phyloP scores from a whole-genome alignment of 2,797 vertebrate species.

The Enteromius viviparus region DNA sequence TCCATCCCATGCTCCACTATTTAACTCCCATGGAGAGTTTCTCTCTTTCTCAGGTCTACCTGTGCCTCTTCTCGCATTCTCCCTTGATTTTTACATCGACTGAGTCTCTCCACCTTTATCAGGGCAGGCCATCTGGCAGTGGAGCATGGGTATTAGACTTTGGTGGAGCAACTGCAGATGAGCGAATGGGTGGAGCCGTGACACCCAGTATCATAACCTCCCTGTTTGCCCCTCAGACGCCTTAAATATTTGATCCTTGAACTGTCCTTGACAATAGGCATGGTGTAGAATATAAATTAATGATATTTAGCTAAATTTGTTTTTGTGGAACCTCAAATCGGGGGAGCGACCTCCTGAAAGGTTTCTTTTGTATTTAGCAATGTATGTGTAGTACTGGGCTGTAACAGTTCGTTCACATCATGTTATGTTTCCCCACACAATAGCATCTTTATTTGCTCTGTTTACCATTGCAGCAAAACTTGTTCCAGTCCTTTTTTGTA shows the following conservation, averaged over 20 bases:
- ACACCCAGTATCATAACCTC: constrained; percentile 70
- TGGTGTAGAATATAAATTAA: constrained; percentile 63
- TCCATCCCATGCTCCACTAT: constrained; percentile 38
- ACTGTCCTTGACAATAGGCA: constrained; percentile 71
- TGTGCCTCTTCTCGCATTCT: constrained; percentile 58
- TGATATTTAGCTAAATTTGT: constrained; percentile 58
- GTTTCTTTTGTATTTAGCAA: constrained; percentile 65
- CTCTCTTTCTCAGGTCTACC: constrained; percentile 63
- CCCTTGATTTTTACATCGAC: background rate
- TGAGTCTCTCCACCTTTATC: constrained; percentile 36
- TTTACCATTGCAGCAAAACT: constrained; percentile 67
- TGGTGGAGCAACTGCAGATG: constrained; percentile 56
- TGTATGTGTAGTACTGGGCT: constrained; percentile 81
- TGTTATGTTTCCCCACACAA: constrained; percentile 56
- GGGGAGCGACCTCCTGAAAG: constrained; percentile 69
- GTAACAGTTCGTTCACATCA: constrained; percentile 70
- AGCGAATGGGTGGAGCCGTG: constrained; percentile 71
- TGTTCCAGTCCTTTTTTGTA: constrained; percentile 71
- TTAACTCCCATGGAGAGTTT: constrained; percentile 41
- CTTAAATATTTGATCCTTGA: constrained; percentile 87
- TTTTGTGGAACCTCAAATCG: constrained; percentile 69
- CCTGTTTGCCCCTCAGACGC: constrained; percentile 84
- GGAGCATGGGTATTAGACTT: constrained; percentile 40
- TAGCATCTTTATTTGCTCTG: constrained; percentile 66
- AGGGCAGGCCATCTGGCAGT: constrained; percentile 45